Percentiles rank a stretch among this genome's conserved stretches.
Conservation (phyloP, 1,140 invertebrate species). For the Nomia melanderi region DNA sequence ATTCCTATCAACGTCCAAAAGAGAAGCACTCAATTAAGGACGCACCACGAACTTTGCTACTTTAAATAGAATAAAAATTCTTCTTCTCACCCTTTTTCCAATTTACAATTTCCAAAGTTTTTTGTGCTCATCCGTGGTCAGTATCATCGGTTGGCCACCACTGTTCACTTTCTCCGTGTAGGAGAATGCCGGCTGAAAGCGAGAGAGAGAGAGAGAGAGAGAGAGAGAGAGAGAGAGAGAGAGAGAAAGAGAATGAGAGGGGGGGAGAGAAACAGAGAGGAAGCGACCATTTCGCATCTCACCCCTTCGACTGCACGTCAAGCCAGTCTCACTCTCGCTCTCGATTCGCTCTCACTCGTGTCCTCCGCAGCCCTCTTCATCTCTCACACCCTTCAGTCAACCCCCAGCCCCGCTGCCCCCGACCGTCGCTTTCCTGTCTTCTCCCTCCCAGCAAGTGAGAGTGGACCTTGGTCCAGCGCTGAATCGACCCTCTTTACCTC, state of each 20-base stretch:
- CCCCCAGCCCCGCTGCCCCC: constrained; percentile 45
- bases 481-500: constrained; percentile 76
- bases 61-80: not conserved
- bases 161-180: constrained; percentile 76
- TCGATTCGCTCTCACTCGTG: constrained; percentile 73
- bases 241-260: constrained; percentile 16
- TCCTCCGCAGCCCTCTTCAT: constrained; percentile 58
- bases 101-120: not conserved
- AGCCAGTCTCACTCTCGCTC: constrained; percentile 76
- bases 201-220: constrained; percentile 12
- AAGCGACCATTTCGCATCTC: constrained; percentile 77
- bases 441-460: constrained; percentile 73
- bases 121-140: not conserved
- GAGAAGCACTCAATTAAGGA: not conserved
- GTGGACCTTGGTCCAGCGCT: constrained; percentile 79
- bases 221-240: constrained; percentile 61
- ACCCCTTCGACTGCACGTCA: constrained; percentile 67
- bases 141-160: constrained; percentile 69
- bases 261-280: constrained; percentile 47
- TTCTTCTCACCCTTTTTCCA: not conserved
- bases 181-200: constrained; percentile 8
- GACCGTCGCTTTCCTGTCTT: constrained; percentile 52
- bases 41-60: too few relatives aligned
- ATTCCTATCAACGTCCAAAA: not conserved
- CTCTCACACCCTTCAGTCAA: constrained; percentile 46